These are phyloP conservation scores for Ormyrus pomaceus DNA, from an alignment of 2,888 invertebrate species.

Conservation along the genomic window DNA sequence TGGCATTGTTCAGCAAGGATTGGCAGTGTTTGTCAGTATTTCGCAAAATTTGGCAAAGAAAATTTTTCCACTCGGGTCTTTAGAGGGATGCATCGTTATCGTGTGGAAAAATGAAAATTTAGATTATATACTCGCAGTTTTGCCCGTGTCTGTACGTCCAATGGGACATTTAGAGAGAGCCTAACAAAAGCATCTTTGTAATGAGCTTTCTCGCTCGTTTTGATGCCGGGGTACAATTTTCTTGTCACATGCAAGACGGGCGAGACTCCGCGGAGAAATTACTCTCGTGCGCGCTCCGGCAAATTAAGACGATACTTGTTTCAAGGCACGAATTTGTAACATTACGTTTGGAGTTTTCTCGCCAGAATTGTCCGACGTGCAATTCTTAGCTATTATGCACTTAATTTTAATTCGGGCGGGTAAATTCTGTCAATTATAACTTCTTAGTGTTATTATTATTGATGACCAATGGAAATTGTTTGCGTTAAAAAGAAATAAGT, in stretches of 20 bases:
- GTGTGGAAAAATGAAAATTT: no score
- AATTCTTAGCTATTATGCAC: not conserved
- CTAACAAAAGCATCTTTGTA: slow-evolving; percentile 12
- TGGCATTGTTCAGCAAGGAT: no score
- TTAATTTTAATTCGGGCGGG: not conserved
- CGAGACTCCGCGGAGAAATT: slow-evolving; percentile 33
- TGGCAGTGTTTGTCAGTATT: no score
- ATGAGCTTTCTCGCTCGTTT: slow-evolving; percentile 36
- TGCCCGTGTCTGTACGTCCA: slow-evolving; percentile 9
- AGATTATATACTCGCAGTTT: not conserved
- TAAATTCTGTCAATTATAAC: no score
- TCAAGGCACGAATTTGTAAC: not conserved
- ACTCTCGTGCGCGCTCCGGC: not conserved
- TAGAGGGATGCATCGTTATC: no score
- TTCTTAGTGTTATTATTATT: not conserved
- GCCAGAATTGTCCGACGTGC: no score
- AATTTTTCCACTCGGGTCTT: no score
- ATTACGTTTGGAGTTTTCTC: not conserved
- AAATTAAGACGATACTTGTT: slow-evolving; percentile 42
- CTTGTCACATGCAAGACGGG: slow-evolving; percentile 17
- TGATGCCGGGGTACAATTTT: slow-evolving; percentile 41
- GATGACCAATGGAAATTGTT: not conserved
- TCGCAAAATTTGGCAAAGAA: no score
- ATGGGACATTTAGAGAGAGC: slow-evolving; percentile 3
- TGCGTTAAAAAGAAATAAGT: no score